These are phyloP conservation scores for Archaeoteleia sp. DNA, from an alignment of 2,888 invertebrate species.

Conservation along the genomic window DNA sequence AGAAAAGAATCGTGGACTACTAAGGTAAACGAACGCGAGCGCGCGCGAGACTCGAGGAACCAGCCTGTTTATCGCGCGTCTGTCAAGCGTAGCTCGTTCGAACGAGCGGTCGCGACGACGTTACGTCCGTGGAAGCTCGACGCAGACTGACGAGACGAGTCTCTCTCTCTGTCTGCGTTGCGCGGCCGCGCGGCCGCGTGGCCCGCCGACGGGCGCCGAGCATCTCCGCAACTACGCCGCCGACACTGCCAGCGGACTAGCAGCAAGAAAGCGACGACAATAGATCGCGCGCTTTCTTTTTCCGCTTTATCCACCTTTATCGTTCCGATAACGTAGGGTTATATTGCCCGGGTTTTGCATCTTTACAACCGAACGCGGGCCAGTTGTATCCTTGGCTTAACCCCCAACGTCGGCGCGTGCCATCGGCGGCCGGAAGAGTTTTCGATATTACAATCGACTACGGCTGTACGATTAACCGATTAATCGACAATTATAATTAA, in stretches of 20 bases:
- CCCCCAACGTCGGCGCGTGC: too few relatives aligned
- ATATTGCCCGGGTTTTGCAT: too few relatives aligned
- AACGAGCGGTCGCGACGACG: constrained; percentile 40
- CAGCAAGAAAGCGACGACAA: too few relatives aligned
- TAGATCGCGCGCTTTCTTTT: constrained; percentile 38
- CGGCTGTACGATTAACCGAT: too few relatives aligned
- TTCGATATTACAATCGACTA: too few relatives aligned
- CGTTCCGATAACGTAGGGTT: too few relatives aligned
- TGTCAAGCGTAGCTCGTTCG: background rate
- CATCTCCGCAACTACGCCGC: constrained; percentile 45
- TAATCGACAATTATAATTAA: too few relatives aligned
- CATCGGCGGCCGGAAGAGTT: too few relatives aligned
- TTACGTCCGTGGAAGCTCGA: constrained; percentile 44
- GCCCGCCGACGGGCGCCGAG: constrained; percentile 43
- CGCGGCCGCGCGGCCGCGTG: constrained; percentile 49
- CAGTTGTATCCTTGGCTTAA: too few relatives aligned
- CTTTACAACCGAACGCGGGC: too few relatives aligned
- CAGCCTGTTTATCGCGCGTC: too few relatives aligned
- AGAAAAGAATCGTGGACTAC: too few relatives aligned
- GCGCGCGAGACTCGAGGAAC: constrained; percentile 2
- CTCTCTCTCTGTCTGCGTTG: constrained; percentile 19
- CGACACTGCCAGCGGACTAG: constrained; percentile 33
- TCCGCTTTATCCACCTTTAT: constrained; percentile 18
- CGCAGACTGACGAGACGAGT: constrained; percentile 47
- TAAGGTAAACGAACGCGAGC: background rate